Evolutionary conservation across 2,113 vertebrate species (phyloP), one percentile per base, ranked within the genome.

Genomic region (Scortum barcoo): DNA sequence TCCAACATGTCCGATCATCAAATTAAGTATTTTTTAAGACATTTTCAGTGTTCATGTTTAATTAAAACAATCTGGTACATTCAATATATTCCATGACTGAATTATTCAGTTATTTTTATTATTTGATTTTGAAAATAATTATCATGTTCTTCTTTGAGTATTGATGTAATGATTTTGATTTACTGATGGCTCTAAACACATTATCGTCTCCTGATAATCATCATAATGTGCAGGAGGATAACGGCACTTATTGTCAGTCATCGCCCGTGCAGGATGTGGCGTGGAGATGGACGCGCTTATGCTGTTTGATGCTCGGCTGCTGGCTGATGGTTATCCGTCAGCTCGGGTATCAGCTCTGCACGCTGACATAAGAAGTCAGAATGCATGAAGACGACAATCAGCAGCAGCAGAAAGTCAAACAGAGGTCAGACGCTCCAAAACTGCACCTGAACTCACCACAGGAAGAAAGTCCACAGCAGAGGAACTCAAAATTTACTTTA

Each of bases 301-400:
- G 72, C 1, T 16, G 42, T 24, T 51, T 62, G 30, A 53, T 1
- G 60, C 12, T 26, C 30, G 19, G 30, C n/a, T 19, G 48, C 57
- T 5, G 3, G 10, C 30, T 61, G 78, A 48, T 28, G 20, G 24
- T 16, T 3, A 51, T 83, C 62, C 1, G 33, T 4, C 0, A 20
- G 12, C 12, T 56, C 36, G 5, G 11, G 4, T 38, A 38, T 70
- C n/a, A 51, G 50, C 26, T 58, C 60, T 42, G 36, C 44, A 81
- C 10, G 78, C 86, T 54, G 14, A 46, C 68, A 51, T 28, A 1
- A 44, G 16, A 66, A 81, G 2, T 0, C 78, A 78, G 75, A 69
- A 87, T 12, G 82, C 89, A 46, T 81, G 78, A 87, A 70, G 46
- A 80, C 33, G 40, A 67, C 36, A 22, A 65, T 20, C 40, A 65